These are phyloP conservation scores for Seira ritae DNA, from an alignment of 2,888 invertebrate genomes.

Conservation along the genomic window DNA sequence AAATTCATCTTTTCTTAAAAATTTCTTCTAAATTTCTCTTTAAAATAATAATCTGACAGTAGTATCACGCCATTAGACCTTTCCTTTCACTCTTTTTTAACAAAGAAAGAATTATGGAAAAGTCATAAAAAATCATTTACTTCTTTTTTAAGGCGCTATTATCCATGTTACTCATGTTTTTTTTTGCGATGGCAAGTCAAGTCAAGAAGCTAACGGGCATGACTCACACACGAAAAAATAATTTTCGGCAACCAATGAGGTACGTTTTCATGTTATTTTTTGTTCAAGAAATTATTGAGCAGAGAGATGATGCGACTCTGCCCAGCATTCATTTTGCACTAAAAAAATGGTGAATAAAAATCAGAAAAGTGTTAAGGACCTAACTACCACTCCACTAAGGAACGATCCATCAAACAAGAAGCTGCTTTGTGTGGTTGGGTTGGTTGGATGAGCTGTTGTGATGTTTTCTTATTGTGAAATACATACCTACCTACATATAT, in stretches of 20 bases:
- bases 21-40: background rate
- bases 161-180: background rate
- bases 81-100: background rate
- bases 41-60: background rate
- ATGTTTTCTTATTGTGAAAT: background rate
- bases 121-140: conserved; percentile 53
- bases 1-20: conserved; percentile 5
- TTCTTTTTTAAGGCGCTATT: conserved; percentile 31
- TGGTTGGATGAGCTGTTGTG: background rate
- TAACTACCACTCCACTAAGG: background rate
- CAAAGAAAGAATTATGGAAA: conserved; percentile 22
- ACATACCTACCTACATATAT: too few relatives aligned
- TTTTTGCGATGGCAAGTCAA: too few relatives aligned
- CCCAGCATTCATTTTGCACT: too few relatives aligned
- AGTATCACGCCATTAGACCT: too few relatives aligned
- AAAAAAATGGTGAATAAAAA: background rate
- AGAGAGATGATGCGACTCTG: too few relatives aligned
- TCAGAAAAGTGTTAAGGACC: background rate
- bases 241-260: too few relatives aligned
- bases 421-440: background rate
- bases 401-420: background rate
- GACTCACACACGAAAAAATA: too few relatives aligned
- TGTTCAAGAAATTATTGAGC: too few relatives aligned
- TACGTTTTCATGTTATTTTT: too few relatives aligned
- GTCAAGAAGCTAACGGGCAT: too few relatives aligned